Evolutionary conservation across 2,797 vertebrate genomes (phyloP).

Genomic region (Scarus forsteni): DNA sequence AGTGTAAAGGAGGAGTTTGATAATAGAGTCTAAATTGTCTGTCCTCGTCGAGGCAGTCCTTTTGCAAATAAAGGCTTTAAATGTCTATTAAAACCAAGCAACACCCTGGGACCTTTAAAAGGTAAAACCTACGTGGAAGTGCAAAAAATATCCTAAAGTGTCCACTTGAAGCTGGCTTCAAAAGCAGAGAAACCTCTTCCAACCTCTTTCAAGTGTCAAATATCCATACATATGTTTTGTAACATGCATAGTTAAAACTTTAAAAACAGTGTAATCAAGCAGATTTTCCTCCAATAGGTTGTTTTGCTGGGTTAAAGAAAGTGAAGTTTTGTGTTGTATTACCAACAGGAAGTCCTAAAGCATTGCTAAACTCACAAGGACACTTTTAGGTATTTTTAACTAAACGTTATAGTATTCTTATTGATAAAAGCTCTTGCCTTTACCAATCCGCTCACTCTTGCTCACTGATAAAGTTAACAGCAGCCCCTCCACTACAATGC

Average conservation of each 20-base stretch:
- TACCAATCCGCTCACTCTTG: constrained; percentile 1
- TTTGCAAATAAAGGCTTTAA: constrained; percentile 76
- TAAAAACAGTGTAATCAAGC: too few relatives aligned
- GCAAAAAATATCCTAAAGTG: too few relatives aligned
- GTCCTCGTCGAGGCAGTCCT: constrained; percentile 60
- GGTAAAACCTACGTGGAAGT: too few relatives aligned
- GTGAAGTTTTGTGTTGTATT: background rate
- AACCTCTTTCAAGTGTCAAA: too few relatives aligned
- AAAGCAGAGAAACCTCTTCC: too few relatives aligned
- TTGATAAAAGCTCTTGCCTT: background rate
- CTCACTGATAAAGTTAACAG: constrained; percentile 21
- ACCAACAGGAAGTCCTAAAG: background rate
- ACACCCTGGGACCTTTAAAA: too few relatives aligned
- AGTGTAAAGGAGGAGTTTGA: constrained; percentile 71
- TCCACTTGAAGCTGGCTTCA: too few relatives aligned
- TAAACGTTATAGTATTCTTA: background rate
- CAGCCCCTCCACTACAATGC: constrained; percentile 7
- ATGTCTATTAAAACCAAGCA: constrained; percentile 69
- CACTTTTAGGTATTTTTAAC: background rate
- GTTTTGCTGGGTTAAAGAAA: background rate
- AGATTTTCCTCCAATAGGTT: too few relatives aligned
- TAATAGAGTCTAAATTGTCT: constrained; percentile 51
- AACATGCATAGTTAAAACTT: too few relatives aligned
- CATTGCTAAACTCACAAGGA: background rate
- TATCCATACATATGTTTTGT: too few relatives aligned